These are phyloP conservation scores for Paedocypris micromegethes DNA, from an alignment of 2,797 vertebrate species.

Conservation along the genomic window DNA sequence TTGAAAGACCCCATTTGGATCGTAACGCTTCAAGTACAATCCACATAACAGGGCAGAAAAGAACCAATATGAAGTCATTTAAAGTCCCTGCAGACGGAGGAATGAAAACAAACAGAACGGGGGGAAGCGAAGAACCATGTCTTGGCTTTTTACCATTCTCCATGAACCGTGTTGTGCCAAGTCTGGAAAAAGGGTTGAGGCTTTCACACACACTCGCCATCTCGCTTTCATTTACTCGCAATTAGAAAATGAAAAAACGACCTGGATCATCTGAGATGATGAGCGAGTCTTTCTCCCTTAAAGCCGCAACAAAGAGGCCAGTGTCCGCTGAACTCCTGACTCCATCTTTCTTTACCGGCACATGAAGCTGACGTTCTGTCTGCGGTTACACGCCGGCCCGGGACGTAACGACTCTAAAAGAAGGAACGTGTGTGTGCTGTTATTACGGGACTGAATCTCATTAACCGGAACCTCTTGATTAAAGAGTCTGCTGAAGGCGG, in stretches of 20 bases:
- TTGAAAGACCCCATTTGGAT: slow-evolving; percentile 57
- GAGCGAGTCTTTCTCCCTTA: slow-evolving; percentile 56
- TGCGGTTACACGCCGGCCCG: too few species aligned
- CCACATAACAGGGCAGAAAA: slow-evolving; percentile 45
- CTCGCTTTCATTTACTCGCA: slow-evolving; percentile 4
- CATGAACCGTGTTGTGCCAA: slow-evolving; percentile 52
- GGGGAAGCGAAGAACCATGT: slow-evolving; percentile 40
- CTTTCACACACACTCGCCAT: slow-evolving; percentile 10
- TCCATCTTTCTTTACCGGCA: slow-evolving; percentile 49
- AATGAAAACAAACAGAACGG: slow-evolving; percentile 52
- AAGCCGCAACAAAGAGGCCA: slow-evolving; percentile 49
- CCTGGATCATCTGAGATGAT: slow-evolving; percentile 53
- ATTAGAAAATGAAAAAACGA: slow-evolving; percentile 51
- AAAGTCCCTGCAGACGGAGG: slow-evolving; percentile 50
- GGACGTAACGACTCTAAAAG: too few species aligned
- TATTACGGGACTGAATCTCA: too few species aligned
- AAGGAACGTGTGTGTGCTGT: too few species aligned
- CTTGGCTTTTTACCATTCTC: slow-evolving; percentile 52
- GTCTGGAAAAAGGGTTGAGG: slow-evolving; percentile 47
- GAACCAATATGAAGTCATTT: slow-evolving; percentile 54
- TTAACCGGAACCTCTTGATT: too few species aligned
- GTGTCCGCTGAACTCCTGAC: slow-evolving; percentile 41
- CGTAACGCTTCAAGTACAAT: slow-evolving; percentile 51
- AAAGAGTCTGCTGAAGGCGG: too few species aligned
- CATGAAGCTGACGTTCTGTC: slow-evolving; percentile 47